Evolutionary conservation across 2,797 vertebrate genomes (phyloP).

Genomic region (Gambusia yucatana): DNA sequence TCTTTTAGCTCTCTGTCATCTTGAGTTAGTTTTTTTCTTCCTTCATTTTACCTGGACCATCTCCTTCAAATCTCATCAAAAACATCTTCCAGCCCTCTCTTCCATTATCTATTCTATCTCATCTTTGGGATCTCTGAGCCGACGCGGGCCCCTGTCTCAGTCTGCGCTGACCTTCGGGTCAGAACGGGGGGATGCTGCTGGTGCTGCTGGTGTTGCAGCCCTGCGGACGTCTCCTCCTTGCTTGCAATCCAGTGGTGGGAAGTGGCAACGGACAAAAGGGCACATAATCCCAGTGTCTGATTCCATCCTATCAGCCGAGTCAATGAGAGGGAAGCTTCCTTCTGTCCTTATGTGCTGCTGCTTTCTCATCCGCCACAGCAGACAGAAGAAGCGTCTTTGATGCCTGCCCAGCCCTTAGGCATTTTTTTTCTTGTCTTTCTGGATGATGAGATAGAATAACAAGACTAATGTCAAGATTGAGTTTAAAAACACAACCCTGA

Average conservation of each 20-base stretch:
- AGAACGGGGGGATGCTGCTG: constrained; percentile 51
- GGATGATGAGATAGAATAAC: constrained; percentile 85
- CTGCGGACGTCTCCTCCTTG: constrained; percentile 79
- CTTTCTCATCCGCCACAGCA: constrained; percentile 78
- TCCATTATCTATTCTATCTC: constrained; percentile 26
- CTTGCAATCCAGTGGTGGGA: constrained; percentile 81
- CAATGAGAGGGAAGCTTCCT: constrained; percentile 85
- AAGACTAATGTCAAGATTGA: constrained; percentile 83
- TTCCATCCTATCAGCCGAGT: constrained; percentile 84
- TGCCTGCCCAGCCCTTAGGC: constrained; percentile 82
- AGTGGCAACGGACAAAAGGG: constrained; percentile 83
- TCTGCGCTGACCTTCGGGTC: constrained; percentile 73
- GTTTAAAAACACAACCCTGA: constrained; percentile 78
- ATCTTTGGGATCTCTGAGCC: constrained; percentile 41
- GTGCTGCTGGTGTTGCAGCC: constrained; percentile 69
- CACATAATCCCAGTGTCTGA: constrained; percentile 86
- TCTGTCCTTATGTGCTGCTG: constrained; percentile 71
- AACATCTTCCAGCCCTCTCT: constrained; percentile 12
- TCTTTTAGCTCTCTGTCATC: constrained; percentile 52
- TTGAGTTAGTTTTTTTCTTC: constrained; percentile 16
- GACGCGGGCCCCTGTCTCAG: constrained; percentile 57
- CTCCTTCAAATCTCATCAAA: constrained; percentile 7
- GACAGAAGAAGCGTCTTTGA: constrained; percentile 82
- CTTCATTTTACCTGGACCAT: constrained; percentile 12
- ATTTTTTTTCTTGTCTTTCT: constrained; percentile 77